Base-by-base conservation (phyloP, 1,140 invertebrate genomes). In the Chironomus striatipennis region DNA sequence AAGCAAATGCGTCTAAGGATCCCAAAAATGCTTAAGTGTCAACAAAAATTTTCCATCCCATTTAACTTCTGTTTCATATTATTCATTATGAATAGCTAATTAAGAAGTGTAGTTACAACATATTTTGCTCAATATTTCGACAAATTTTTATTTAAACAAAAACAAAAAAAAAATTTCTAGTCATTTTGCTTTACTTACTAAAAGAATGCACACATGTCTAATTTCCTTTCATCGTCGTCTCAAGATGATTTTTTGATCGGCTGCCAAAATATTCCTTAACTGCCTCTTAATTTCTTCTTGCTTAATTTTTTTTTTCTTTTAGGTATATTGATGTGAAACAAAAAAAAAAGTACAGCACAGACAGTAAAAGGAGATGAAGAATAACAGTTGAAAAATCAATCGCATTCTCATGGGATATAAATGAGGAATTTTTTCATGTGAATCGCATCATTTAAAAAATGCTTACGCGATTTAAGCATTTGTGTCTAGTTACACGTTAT, bases 151-250 rank as follows among this genome's bases (percentile, higher is more conserved):
- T 57, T n/a, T 57, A 12, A 57, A 12, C 1, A 57, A n/a, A 5
- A 12, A n/a, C 47, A 15, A 57, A 15, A 57, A 57, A 57, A n/a
- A 57, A 57, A 5, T 15, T 57, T 57, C 12, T 57, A 12, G 24
- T 34, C 24, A 34, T 34, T 34, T 34, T 34, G 24, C 24, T 34
- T 34, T 34, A 34, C 24, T 34, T 34, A 34, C 24, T 34, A 57
- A n/a, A 57, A 15, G 47, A 57, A 57, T 57, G 47, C 12, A 15
- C 47, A 57, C 47, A 57, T 57, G 12, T 57, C 47, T 57, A 57
- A 57, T 57, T 57, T 57, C 47, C 47, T 57, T 57, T 57, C 47
- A 57, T 57, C 47, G 47, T 57, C n/a, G 47, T 57, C 47, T 57
- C 47, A n/a, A 57, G n/a, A 12, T 57, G 12, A 57, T 57, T 34